Evolutionary conservation across 2,888 invertebrate genomes (phyloP), one percentile per base, ranked within the genome.

Genomic region (Chalcis sispes): DNA sequence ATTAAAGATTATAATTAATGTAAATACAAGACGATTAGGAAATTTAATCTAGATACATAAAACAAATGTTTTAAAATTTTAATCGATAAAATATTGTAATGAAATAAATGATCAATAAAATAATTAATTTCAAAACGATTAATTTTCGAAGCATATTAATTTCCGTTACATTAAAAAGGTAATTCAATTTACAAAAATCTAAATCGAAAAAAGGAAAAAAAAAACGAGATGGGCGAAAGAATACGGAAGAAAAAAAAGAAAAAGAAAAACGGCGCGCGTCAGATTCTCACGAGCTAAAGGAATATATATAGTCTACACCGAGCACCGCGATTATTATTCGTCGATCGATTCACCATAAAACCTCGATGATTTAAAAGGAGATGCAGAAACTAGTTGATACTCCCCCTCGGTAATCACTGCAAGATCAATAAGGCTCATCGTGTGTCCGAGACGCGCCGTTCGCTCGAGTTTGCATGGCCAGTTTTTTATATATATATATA

Each of bases 381-480:
- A 79, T 79, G 80, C 75, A 79, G 79, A 79, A 80, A 81, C 80
- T 78, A 78, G 73, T 75, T 61, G 67, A 69, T 15, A 42, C 79
- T 81, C 73, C 78, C 78, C 78, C 78, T 81, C 73, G 80, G 78
- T 81, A 81, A 82, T 82, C 81, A 80, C 79, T 79, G 66, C 70
- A 77, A 80, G 80, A 81, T 81, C 82, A 82, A 82, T 82, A 81
- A 81, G 80, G 77, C 78, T 64, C 69, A 40, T 69, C 75, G 65
- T 75, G 25, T 42, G 50, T 54, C 25, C 52, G 48, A 50, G 46
- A 27, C 15, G 29, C 50, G 20, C 32, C 25, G 79, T 40, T 62
- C n/a, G n/a, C n/a, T 75, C 80, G 80, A 74, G 84, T 85, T 86
- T 85, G 86, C 85, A 86, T 85, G 85, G 27, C 20, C 29, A 40